A percentile compares a stretch with the other conserved stretches of the same genome.
Evolutionary conservation across 2,888 invertebrate genomes (phyloP).

Genomic region (Drosophila rubida): DNA sequence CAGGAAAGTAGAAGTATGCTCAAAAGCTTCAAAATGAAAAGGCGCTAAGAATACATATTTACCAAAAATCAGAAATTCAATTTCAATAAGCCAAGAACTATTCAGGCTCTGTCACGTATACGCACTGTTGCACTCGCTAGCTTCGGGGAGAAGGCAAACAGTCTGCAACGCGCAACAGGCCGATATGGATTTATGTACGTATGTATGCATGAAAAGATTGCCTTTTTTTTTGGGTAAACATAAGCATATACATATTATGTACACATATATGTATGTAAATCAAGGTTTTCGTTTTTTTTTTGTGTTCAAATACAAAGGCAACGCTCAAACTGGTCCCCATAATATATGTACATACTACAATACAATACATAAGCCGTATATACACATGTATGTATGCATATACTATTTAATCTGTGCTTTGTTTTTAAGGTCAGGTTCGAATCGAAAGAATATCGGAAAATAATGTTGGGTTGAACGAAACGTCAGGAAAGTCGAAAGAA

Average conservation of each 20-base stretch:
- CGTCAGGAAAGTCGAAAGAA: conserved; percentile 1
- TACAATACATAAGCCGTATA: conserved; percentile 25
- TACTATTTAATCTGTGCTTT: conserved; percentile 24
- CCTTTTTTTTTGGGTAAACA: conserved; percentile 12
- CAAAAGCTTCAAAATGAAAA: conserved; percentile 40
- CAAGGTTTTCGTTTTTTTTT: conserved; percentile 18
- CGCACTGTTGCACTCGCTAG: not conserved
- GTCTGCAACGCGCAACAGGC: not conserved
- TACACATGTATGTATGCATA: conserved; percentile 16
- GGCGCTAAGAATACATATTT: conserved; percentile 14
- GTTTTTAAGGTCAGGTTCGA: conserved; percentile 14
- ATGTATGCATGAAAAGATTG: conserved; percentile 5
- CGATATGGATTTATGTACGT: not conserved
- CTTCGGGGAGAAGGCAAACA: not conserved
- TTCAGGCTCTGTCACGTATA: not conserved
- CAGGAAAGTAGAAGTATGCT: conserved; percentile 26
- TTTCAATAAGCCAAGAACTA: conserved; percentile 7
- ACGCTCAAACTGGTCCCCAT: conserved; percentile 75
- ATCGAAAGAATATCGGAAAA: conserved; percentile 5
- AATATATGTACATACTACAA: conserved; percentile 46
- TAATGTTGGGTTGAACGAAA: conserved; percentile 12
- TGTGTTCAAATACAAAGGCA: conserved; percentile 54
- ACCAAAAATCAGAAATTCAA: conserved; percentile 12
- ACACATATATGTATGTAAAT: conserved; percentile 15
- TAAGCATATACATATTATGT: conserved; percentile 7